Base-by-base conservation (phyloP, 30 jellyfish, hydroid and myxozoan genomes). In the Turritopsis rubra region DNA sequence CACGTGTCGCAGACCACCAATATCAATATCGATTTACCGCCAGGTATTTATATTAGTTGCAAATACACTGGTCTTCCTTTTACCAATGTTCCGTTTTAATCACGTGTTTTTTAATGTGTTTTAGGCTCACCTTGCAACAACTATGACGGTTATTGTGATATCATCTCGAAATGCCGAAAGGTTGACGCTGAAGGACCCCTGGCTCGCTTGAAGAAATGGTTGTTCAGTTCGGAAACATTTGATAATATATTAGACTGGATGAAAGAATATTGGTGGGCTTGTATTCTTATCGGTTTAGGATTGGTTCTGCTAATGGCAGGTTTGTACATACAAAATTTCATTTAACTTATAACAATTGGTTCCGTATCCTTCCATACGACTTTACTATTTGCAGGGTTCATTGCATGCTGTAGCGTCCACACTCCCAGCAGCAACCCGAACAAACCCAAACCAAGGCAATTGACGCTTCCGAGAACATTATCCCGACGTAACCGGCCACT, bases 341-440 rank as follows among this genome's bases (percentile, higher is more conserved):
- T 53, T 74, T 52, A 8, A 16, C 8, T 8, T 65, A 20, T 52
- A 18, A 52, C 30, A 27, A 66, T 21, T 7, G 7, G 60, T 41
- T n/a, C n/a, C n/a, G n/a, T n/a, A n/a, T n/a, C n/a, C n/a, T n/a
- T n/a, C n/a, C n/a, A n/a, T n/a, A n/a, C n/a, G n/a, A n/a, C n/a
- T n/a, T n/a, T n/a, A n/a, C n/a, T n/a, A n/a, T 0, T 19, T 68
- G 77, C 83, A 93, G 98, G 96, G 9, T 93, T 93, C 90, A 93
- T 93, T 80, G 88, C 90, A 53, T 73, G 87, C 30, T 93, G 98
- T 91, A 93, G 98, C 77, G 96, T 88, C 18, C 98, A 93, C 89
- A 93, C 98, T 8, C 98, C 98, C 7, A 93, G 98, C 80, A 93
- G 95, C 88, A 93, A 93, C 86, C 98, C 98, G 16, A 81, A 81